phyloP scores from a whole-genome alignment of 1,140 invertebrate genomes.

The Habropoda laboriosa region DNA sequence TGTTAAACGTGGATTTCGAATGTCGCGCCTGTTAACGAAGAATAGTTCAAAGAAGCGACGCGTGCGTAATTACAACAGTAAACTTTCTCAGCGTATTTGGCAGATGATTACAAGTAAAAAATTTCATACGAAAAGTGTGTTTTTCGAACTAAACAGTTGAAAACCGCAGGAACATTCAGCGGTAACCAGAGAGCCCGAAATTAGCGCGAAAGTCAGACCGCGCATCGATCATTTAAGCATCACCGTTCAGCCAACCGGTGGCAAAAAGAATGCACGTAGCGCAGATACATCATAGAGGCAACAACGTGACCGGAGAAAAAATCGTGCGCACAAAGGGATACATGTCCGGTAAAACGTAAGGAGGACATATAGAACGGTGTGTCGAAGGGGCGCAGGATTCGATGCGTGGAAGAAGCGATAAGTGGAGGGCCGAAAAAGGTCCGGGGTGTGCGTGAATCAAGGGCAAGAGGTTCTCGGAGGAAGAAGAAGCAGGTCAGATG shows the following conservation, averaged over 20 bases:
- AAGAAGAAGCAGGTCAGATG: slow-evolving; percentile 67
- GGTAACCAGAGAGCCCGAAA: no score
- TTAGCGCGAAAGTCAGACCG: neutral
- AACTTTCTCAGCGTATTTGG: no score
- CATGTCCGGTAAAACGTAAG: slow-evolving; percentile 3
- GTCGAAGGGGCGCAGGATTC: slow-evolving; percentile 43
- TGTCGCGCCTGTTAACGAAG: no score
- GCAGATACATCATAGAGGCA: neutral
- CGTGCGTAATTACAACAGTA: no score
- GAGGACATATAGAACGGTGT: neutral
- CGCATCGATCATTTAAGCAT: slow-evolving; percentile 8
- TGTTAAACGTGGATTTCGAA: no score
- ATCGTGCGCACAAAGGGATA: slow-evolving; percentile 4
- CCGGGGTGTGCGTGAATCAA: slow-evolving; percentile 68
- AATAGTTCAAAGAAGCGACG: no score
- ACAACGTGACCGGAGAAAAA: neutral
- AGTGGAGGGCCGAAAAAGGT: slow-evolving; percentile 53
- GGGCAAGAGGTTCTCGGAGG: slow-evolving; percentile 36
- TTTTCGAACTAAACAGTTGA: neutral
- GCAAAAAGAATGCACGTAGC: neutral
- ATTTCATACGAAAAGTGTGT: no score
- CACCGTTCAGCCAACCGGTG: neutral
- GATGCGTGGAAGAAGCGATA: slow-evolving; percentile 62
- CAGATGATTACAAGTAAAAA: no score
- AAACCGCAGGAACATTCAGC: no score